Evolutionary conservation across 2,888 invertebrate genomes (phyloP), one percentile per base, ranked within the genome.

Genomic region (Aethes cnicana): DNA sequence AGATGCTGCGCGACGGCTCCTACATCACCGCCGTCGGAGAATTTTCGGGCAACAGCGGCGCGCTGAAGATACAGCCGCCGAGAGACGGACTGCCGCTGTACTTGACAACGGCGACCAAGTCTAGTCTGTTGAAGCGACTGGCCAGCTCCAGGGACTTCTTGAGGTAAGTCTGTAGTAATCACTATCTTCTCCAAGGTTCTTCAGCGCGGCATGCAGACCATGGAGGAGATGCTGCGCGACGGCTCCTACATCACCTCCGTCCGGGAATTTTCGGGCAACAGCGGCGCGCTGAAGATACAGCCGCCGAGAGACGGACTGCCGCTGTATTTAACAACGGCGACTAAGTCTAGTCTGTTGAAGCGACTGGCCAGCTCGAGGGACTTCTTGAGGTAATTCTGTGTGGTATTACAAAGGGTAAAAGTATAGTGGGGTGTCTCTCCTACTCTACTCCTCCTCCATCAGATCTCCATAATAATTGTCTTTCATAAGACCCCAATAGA

Each of bases 171-270:
- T 1, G 1, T 3, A 8, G 4, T n/a, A n/a, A n/a, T n/a, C n/a
- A n/a, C n/a, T n/a, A n/a, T 96, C 77, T 94, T 97, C 70, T 94
- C 94, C 62, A 96, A 97, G 11, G 93, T 96, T 9, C 91, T 95
- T 0, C 95, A 95, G 69, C 92, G 95, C 55, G 97, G 97, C 0
- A 84, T 96, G 14, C 96, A 97, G 77, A 95, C 95, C 4, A 96
- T 96, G 37, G 97, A 97, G 74, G 94, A 95, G 81, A 95, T 97
- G 92, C 85, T 97, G 3, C 88, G 95, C 0, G 95, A 95, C 67
- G 96, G 96, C 9, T 94, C 95, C 39, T 92, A 94, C 58, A 91
- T 97, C 33, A 95, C 97, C 0, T 92, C 92, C 2, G 93, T 97
- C 44, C 97, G 97, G 8, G 87, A 96, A 81, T 81, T 97, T 16